Evolutionary conservation across 2,113 vertebrate genomes (phyloP).

Genomic region (Sakesphorus luctuosus): DNA sequence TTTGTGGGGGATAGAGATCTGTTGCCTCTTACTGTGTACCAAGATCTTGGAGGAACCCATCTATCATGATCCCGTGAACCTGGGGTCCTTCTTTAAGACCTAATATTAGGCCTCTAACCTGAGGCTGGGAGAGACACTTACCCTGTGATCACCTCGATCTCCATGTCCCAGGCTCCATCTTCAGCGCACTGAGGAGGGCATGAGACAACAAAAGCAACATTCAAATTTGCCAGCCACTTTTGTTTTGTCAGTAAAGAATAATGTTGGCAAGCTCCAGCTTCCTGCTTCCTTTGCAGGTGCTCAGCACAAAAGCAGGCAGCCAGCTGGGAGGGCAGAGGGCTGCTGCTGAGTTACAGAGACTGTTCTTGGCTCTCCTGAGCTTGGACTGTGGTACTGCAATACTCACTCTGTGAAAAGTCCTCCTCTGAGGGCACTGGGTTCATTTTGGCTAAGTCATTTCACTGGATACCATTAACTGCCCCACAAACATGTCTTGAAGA

Average conservation of each 20-base stretch:
- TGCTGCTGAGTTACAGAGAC: neutral
- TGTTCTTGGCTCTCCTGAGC: neutral
- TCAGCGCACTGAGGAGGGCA: neutral
- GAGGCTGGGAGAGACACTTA: neutral
- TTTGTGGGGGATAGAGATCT: neutral
- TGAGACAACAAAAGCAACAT: neutral
- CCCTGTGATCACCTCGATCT: neutral
- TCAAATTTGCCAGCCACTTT: neutral
- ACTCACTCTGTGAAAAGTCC: neutral
- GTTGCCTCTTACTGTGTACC: neutral
- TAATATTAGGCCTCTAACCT: neutral
- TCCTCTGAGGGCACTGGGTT: neutral
- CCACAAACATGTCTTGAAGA: neutral
- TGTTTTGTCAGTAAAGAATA: neutral
- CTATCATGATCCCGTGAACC: rapidly evolving
- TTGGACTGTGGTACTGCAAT: neutral
- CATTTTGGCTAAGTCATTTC: neutral
- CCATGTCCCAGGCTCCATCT: neutral
- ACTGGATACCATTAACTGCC: neutral
- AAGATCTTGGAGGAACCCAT: neutral
- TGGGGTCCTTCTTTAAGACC: neutral
- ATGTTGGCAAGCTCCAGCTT: neutral
- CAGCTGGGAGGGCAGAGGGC: neutral
- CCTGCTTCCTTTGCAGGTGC: slow-evolving; percentile 31
- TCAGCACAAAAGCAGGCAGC: neutral